A percentile compares a stretch with the other conserved stretches of the same genome.
Conservation (phyloP, 2,888 invertebrate species). For the Ornithoptera priamus region DNA sequence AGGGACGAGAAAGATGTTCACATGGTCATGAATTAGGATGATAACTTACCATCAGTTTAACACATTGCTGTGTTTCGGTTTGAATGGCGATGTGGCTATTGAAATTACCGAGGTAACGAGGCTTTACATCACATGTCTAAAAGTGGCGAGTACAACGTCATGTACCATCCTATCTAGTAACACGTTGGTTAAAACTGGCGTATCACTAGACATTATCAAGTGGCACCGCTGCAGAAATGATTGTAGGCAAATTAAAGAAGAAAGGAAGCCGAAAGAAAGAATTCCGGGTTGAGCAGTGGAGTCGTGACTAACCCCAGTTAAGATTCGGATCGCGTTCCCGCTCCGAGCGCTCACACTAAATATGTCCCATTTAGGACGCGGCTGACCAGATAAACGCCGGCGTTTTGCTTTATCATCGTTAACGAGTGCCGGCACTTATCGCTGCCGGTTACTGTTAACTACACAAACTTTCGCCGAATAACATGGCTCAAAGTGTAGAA, state of each 20-base stretch:
- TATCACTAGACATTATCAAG: neutral
- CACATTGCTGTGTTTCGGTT: too few species aligned
- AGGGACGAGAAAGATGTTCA: too few species aligned
- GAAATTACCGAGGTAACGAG: too few species aligned
- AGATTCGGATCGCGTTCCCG: conserved; percentile 67
- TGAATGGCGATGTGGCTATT: too few species aligned
- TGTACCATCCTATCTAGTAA: too few species aligned
- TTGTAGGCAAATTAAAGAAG: neutral
- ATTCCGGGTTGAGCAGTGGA: neutral
- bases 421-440: conserved; percentile 24
- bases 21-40: too few species aligned
- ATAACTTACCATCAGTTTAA: too few species aligned
- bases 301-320: conserved; percentile 72
- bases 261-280: neutral
- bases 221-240: neutral
- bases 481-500: too few species aligned
- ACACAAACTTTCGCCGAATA: conserved; percentile 16
- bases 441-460: conserved; percentile 13
- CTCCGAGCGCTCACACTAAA: conserved; percentile 70
- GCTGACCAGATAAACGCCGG: conserved; percentile 40
- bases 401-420: conserved; percentile 46
- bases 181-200: too few species aligned
- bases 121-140: too few species aligned
- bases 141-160: too few species aligned
- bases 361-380: conserved; percentile 42